Evolutionary conservation across 2,888 invertebrate genomes (phyloP), one percentile per base, ranked within the genome.

Genomic region (Galeopsomyia nigrocyanea): DNA sequence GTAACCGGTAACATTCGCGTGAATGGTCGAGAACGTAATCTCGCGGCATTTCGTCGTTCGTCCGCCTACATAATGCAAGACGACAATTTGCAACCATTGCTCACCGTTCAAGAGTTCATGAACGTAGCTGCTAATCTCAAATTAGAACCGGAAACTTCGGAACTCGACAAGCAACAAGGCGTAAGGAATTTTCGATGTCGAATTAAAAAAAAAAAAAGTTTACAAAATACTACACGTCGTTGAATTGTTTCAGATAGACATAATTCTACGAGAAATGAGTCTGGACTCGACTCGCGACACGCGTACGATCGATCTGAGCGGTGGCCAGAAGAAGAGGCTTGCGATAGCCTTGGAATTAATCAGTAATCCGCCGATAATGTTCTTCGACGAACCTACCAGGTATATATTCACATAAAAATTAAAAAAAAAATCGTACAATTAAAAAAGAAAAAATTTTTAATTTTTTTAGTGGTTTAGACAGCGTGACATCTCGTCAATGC

Each of bases 321-420:
- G 97, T 10, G 97, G 97, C 0, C 95, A 98, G 87, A 92, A 91
- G 81, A 98, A 97, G 86, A 90, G 97, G 80, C 89, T 98, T 63
- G 93, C 96, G 0, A 95, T 97, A 77, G 97, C 96, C 10, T 88
- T 96, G 76, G 97, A 98, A 88, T 89, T 98, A 79, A 92, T 97
- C 78, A 95, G 93, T 85, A 96, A 98, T 87, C 97, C 97, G 1
- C 94, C 95, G 0, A 91, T 97, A 62, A 93, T 97, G 91, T 95
- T 97, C 85, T 91, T 98, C 78, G 97, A 98, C 85, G 97, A 98
- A 88, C 97, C 97, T 26, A 97, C 96, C 47, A 96, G 95, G 96
- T 96, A 88, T 53, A 0, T 7, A 9, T 2, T 3, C 3, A 14
- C 0, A 50, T 7, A 31, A 31, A n/a, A n/a, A n/a, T n/a, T n/a